Evolutionary conservation across 2,888 invertebrate genomes (phyloP).

Genomic region (Caenorhabditis sp.): DNA sequence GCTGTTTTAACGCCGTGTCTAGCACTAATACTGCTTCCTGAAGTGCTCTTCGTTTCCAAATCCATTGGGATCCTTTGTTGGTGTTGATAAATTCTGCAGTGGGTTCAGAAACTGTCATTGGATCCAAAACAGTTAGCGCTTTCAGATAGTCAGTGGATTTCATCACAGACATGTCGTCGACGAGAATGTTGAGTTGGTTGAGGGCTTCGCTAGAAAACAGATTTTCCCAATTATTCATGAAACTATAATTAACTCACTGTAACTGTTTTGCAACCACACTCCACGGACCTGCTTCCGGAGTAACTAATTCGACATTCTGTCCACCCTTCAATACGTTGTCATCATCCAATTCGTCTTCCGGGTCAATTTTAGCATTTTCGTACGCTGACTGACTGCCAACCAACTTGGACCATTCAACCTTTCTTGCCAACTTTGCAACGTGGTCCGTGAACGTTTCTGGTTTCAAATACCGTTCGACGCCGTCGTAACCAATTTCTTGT

Average conservation of each 20-base stretch:
- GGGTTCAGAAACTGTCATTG: slow-evolving; percentile 52
- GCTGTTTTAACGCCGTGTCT: slow-evolving; percentile 50
- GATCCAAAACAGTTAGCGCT: slow-evolving; percentile 68
- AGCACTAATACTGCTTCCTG: slow-evolving; percentile 73
- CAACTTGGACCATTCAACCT: slow-evolving; percentile 77
- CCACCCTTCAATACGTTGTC: slow-evolving; percentile 43
- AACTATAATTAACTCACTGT: slow-evolving; percentile 68
- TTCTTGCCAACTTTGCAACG: slow-evolving; percentile 73
- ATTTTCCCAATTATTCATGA: too few relatives aligned
- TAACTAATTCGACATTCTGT: slow-evolving; percentile 60
- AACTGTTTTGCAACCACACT: slow-evolving; percentile 80
- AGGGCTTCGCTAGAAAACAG: slow-evolving; percentile 74
- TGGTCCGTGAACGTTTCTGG: slow-evolving; percentile 77
- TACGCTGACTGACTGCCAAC: slow-evolving; percentile 69
- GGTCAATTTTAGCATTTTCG: slow-evolving; percentile 59
- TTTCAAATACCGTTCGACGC: slow-evolving; percentile 76
- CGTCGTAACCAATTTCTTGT: slow-evolving; percentile 79
- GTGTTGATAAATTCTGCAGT: slow-evolving; percentile 50
- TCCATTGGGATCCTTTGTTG: slow-evolving; percentile 74
- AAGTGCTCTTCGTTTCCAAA: slow-evolving; percentile 74
- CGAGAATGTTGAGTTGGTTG: slow-evolving; percentile 77
- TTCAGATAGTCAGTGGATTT: slow-evolving; percentile 73
- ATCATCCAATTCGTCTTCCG: slow-evolving; percentile 50
- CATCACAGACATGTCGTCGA: slow-evolving; percentile 76
- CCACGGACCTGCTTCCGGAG: slow-evolving; percentile 82